A percentile compares a stretch with the other conserved stretches of the same genome.
These are phyloP conservation scores for Nebria ingens DNA, from an alignment of 1,140 invertebrate genomes.

Conservation along the genomic window DNA sequence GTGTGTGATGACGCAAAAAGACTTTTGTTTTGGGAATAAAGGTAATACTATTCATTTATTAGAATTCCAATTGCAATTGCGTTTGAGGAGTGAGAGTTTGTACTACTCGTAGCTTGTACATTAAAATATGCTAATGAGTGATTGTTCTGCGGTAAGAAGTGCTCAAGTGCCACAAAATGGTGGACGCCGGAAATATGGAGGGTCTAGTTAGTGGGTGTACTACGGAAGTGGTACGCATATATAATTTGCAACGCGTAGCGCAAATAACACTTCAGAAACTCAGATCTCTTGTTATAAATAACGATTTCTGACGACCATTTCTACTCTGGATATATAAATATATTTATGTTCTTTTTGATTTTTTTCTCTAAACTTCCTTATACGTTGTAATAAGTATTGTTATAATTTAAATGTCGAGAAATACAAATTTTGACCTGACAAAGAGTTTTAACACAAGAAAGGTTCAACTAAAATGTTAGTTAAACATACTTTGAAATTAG, in stretches of 20 bases:
- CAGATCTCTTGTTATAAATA: background rate
- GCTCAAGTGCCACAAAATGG: background rate
- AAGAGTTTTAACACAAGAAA: too few species aligned
- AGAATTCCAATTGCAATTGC: background rate
- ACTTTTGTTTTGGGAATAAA: background rate
- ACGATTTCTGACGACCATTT: background rate
- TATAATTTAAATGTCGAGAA: too few species aligned
- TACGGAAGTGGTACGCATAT: background rate
- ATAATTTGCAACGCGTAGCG: background rate
- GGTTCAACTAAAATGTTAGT: too few species aligned
- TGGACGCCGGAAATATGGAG: background rate
- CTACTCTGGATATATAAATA: background rate
- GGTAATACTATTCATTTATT: background rate
- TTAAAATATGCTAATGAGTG: slow-evolving; percentile 2
- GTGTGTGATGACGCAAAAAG: background rate
- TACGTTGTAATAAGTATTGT: too few species aligned
- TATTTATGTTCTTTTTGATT: too few species aligned
- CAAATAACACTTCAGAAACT: background rate
- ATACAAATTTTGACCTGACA: too few species aligned
- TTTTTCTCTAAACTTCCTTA: too few species aligned
- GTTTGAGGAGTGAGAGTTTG: background rate
- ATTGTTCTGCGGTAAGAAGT: too few species aligned
- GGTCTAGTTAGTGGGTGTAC: slow-evolving; percentile 1
- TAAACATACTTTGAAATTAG: too few species aligned
- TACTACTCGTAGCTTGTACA: too few species aligned